Evolutionary conservation across 2,888 invertebrate genomes (phyloP).

Genomic region (Polymixis flavicincta): DNA sequence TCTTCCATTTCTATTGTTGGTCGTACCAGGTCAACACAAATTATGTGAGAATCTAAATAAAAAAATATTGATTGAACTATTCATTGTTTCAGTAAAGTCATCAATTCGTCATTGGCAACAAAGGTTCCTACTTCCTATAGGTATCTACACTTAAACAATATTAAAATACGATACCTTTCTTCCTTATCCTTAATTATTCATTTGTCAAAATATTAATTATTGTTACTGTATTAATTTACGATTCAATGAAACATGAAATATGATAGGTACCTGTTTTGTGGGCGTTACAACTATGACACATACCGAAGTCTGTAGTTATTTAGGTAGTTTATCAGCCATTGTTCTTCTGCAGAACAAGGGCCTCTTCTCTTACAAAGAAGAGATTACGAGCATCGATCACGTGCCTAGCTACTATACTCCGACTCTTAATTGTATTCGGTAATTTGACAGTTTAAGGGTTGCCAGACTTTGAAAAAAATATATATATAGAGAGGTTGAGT

Average conservation of each 20-base stretch:
- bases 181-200: not conserved
- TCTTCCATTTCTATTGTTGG: not conserved
- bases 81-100: not conserved
- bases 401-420: too few relatives aligned
- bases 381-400: not conserved
- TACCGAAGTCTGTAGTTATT: not conserved
- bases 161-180: not conserved
- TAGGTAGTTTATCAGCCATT: not conserved
- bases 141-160: not conserved
- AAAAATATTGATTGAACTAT: not conserved
- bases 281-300: not conserved
- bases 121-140: too few relatives aligned
- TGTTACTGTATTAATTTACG: not conserved
- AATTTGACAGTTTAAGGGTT: too few relatives aligned
- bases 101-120: not conserved
- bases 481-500: too few relatives aligned
- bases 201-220: constrained; percentile 1
- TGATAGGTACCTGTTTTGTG: not conserved
- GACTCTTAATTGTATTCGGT: too few relatives aligned
- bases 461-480: too few relatives aligned
- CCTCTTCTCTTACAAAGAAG: not conserved
- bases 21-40: not conserved
- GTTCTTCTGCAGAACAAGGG: not conserved
- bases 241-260: not conserved
- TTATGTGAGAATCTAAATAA: not conserved